phyloP scores from a whole-genome alignment of 1,140 invertebrate species.

The Sarcophaga bullata region DNA sequence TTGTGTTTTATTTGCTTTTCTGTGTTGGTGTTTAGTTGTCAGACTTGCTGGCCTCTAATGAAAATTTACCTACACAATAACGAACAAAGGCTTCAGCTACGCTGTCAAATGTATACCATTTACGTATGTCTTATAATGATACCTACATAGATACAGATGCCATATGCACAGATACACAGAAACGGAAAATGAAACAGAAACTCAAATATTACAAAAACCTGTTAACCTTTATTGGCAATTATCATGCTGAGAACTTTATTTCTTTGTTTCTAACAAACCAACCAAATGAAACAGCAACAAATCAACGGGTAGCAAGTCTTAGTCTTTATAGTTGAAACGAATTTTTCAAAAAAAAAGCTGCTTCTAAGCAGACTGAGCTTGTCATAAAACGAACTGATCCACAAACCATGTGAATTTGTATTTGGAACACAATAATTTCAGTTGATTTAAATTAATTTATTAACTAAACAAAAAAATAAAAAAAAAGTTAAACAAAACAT shows the following conservation, averaged over 20 bases:
- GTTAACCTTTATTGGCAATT: constrained; percentile 37
- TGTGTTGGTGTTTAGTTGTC: constrained; percentile 33
- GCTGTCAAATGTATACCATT: too few relatives aligned
- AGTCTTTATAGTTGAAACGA: not conserved
- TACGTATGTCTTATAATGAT: too few relatives aligned
- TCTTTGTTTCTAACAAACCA: constrained; percentile 11
- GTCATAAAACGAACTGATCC: too few relatives aligned
- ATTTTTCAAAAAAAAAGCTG: too few relatives aligned
- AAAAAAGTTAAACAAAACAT: not conserved
- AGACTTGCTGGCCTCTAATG: constrained; percentile 36
- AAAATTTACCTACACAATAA: constrained; percentile 30
- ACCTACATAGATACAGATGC: not conserved
- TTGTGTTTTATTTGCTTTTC: not conserved
- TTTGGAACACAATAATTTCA: not conserved
- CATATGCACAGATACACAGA: not conserved
- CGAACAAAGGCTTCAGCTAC: too few relatives aligned
- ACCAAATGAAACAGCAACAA: not conserved
- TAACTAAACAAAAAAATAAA: constrained; percentile 4
- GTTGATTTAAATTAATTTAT: constrained; percentile 25
- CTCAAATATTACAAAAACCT: constrained; percentile 29
- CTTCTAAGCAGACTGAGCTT: too few relatives aligned
- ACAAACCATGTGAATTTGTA: not conserved
- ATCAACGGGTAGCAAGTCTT: too few relatives aligned
- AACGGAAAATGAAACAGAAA: not conserved
- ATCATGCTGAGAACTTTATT: constrained; percentile 40